Evolutionary conservation across 2,797 vertebrate species (phyloP), one percentile per base, ranked within the genome.

Genomic region (Falco biarmicus): DNA sequence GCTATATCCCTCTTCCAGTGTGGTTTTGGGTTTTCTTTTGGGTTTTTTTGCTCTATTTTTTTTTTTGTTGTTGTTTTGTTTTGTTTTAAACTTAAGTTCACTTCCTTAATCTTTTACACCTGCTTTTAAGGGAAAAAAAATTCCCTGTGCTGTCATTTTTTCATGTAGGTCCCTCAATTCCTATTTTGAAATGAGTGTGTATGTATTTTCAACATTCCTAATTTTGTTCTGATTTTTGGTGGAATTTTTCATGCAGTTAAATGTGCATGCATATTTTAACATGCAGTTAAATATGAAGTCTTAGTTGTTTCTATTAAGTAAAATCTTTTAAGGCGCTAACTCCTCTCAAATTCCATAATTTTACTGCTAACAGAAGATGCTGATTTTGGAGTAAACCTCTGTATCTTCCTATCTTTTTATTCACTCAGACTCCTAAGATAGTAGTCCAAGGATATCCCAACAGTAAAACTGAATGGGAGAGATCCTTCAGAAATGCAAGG

Each of bases 211-310:
- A 87, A 54, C 15, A 41, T 47, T 89, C 37, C 32, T 70, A 87
- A 29, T 51, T 94, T 84, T 24, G 3, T 66, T 95, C 47, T 77
- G 85, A 51, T 68, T 89, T 89, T 61, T 47, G 54, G 32, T 89
- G 84, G 45, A 86, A 91, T 92, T 95, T 87, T 92, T 71, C 37
- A 86, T 45, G 18, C 25, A 51, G 37, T 90, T 94, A 91, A 84
- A 86, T 84, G 61, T 45, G 59, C 39, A 41, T 41, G 39, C 39
- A 41, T 41, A 41, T 41, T 41, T 41, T 41, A 41, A 75, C 37
- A 86, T 45, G 20, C 25, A 51, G 37, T 91, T 94, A 91, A 84
- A 86, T 81, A 65, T 45, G 59, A 94, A 86, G 43, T 29, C 34
- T 90, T 86, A 17, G 1, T 26, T 88, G 24, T 69, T 92, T 93